Conservation (phyloP, 2,888 invertebrate species). For the Drosophila kuntzei region DNA sequence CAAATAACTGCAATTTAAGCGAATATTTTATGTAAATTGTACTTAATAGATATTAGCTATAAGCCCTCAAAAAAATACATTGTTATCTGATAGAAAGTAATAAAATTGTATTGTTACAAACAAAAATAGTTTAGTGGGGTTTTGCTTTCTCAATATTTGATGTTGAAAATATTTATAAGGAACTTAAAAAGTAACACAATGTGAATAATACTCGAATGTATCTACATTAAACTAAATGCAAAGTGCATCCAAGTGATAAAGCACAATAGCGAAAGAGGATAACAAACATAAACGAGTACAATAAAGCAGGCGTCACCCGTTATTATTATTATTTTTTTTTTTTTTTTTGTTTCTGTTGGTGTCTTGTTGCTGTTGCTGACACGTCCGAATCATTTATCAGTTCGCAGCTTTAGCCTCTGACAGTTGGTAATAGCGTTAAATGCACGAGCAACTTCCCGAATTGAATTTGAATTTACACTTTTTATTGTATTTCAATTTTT, state of each 20-base stretch:
- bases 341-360: conserved; percentile 6
- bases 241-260: conserved; percentile 6
- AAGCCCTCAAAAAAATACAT: no score
- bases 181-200: conserved; percentile 8
- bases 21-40: no score
- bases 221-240: conserved; percentile 9
- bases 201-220: conserved; percentile 9
- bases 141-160: no score
- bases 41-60: no score
- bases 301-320: background rate
- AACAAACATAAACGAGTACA: conserved; percentile 2
- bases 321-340: background rate
- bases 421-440: conserved; percentile 4
- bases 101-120: no score
- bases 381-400: conserved; percentile 53
- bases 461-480: background rate
- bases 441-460: background rate
- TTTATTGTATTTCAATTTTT: background rate
- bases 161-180: conserved; percentile 1
- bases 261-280: conserved; percentile 5
- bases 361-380: conserved; percentile 29
- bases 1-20: no score
- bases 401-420: conserved; percentile 32
- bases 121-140: no score
- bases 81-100: no score